phyloP scores from a whole-genome alignment of 2,113 vertebrate species.

The Myotis brandtii region DNA sequence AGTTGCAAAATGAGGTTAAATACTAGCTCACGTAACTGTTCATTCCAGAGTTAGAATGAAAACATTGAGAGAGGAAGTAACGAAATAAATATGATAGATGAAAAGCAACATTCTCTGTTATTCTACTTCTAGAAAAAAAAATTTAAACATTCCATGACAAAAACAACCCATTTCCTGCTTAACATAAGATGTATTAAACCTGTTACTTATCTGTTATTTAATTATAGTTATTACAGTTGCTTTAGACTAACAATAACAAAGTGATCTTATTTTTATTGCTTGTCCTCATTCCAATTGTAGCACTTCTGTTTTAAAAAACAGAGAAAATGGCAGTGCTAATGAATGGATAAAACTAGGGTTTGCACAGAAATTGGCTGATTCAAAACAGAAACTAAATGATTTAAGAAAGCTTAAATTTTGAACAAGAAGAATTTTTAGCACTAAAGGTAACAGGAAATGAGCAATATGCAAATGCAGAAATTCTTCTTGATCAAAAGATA shows the following conservation, averaged over 20 bases:
- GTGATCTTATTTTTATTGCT: constrained; percentile 38
- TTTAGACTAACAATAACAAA: constrained; percentile 27
- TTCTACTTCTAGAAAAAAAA: constrained; percentile 69
- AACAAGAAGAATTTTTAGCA: neutral
- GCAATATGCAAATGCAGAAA: neutral
- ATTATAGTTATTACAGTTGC: neutral
- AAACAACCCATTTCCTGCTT: constrained; percentile 58
- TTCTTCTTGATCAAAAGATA: constrained; percentile 7
- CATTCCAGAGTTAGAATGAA: neutral
- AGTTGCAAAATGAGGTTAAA: neutral
- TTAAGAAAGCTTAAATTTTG: neutral
- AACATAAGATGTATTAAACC: neutral
- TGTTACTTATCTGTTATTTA: constrained; percentile 16
- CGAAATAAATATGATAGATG: neutral
- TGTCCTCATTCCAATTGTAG: neutral
- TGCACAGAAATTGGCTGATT: neutral
- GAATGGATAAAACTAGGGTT: neutral
- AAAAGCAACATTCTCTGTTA: constrained; percentile 55
- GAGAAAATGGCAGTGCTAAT: neutral
- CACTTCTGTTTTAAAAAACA: neutral
- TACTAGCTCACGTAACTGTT: neutral
- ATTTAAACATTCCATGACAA: constrained; percentile 6
- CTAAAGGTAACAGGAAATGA: neutral
- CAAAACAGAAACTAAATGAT: neutral
- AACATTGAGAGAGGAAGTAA: neutral